Conservation (phyloP, 2,888 invertebrate species). For the Melanargia galathea region DNA sequence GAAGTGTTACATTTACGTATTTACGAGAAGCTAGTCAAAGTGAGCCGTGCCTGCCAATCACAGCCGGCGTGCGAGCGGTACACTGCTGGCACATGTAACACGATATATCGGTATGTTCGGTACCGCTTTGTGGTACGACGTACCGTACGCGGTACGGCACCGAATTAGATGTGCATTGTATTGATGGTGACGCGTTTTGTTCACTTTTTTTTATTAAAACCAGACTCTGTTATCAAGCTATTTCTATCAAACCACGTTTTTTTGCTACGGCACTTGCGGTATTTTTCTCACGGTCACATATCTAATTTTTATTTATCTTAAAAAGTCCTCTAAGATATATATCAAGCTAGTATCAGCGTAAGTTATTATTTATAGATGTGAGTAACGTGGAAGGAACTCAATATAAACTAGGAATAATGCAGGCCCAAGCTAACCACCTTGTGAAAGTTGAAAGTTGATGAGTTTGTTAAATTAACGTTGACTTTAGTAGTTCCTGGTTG, state of each 20-base stretch:
- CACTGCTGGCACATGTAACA: slow-evolving; percentile 34
- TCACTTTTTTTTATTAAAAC: slow-evolving; percentile 19
- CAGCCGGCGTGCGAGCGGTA: slow-evolving; percentile 41
- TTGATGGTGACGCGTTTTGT: slow-evolving; percentile 13
- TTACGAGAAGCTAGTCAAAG: slow-evolving; percentile 17
- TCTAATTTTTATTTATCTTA: neutral
- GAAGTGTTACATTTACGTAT: slow-evolving; percentile 27
- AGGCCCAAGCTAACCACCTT: too few species aligned
- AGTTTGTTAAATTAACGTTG: too few species aligned
- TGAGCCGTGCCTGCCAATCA: slow-evolving; percentile 46
- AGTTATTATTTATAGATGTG: too few species aligned
- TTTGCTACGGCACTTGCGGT: neutral
- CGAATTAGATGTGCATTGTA: slow-evolving; percentile 22
- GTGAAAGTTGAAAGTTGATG: too few species aligned
- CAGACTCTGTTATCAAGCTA: slow-evolving; percentile 16
- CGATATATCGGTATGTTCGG: slow-evolving; percentile 31
- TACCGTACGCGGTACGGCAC: neutral
- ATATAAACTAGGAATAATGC: neutral
- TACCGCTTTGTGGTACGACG: slow-evolving; percentile 21
- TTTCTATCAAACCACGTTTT: slow-evolving; percentile 6
- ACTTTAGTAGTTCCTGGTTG: too few species aligned
- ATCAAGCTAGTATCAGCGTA: neutral
- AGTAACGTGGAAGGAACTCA: too few species aligned
- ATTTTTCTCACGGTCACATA: slow-evolving; percentile 4
- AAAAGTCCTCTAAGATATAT: too few species aligned